Evolutionary conservation across 2,113 vertebrate genomes (phyloP).

Genomic region (Poeciliopsis retropinna): DNA sequence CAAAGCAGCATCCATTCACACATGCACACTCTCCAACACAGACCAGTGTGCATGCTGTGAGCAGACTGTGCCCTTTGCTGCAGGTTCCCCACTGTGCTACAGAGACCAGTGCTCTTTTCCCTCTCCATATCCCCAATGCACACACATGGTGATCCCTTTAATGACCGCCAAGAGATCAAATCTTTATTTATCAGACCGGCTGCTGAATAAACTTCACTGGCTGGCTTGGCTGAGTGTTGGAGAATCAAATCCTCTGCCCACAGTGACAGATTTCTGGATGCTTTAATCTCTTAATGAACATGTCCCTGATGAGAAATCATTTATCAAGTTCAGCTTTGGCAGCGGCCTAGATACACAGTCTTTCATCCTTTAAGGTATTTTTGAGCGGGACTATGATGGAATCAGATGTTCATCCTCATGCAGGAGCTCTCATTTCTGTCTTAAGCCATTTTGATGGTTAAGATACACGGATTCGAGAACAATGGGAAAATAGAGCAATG

Average conservation of each 20-base stretch:
- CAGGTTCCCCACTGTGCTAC: conserved; percentile 50
- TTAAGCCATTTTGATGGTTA: neutral
- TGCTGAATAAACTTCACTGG: conserved; percentile 23
- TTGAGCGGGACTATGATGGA: neutral
- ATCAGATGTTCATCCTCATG: conserved; percentile 14
- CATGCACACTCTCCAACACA: conserved; percentile 14
- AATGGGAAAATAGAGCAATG: no score
- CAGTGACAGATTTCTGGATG: conserved; percentile 21
- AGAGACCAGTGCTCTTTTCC: conserved; percentile 44
- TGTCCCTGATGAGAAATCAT: conserved; percentile 22
- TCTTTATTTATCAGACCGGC: conserved; percentile 62
- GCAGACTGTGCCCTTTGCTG: conserved; percentile 45
- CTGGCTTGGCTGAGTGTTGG: conserved; percentile 22
- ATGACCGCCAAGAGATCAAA: conserved; percentile 53
- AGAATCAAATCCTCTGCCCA: conserved; percentile 25
- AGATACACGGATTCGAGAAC: no score
- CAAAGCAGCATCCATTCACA: conserved; percentile 16
- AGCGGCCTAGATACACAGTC: conserved; percentile 1
- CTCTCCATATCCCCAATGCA: conserved; percentile 18
- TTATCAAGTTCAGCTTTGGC: conserved; percentile 15
- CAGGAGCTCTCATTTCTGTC: neutral
- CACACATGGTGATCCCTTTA: conserved; percentile 42
- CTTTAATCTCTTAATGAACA: conserved; percentile 24
- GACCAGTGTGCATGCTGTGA: conserved; percentile 45
- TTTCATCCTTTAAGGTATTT: neutral